A percentile compares a stretch with the other conserved stretches of the same genome.
Evolutionary conservation across 2,113 vertebrate species (phyloP).

Genomic region (Psilopsiagon aymara): DNA sequence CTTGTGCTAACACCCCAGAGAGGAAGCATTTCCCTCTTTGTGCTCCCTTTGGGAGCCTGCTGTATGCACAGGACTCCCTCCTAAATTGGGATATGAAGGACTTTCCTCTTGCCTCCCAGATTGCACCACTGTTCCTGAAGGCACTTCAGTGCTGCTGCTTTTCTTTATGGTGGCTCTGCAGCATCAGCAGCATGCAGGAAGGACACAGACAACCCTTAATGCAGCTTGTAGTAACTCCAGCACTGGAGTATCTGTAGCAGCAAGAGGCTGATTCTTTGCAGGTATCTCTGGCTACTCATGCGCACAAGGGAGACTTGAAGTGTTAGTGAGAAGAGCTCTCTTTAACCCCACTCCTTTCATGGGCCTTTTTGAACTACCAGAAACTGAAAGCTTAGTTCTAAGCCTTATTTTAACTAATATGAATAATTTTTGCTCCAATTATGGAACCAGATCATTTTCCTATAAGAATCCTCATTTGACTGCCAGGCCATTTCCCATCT

Average conservation of each 20-base stretch:
- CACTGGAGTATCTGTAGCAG: neutral
- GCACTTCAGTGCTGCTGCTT: neutral
- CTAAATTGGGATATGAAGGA: neutral
- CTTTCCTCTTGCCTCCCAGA: neutral
- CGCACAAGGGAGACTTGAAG: neutral
- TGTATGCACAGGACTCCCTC: neutral
- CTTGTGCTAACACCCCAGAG: neutral
- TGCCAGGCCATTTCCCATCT: constrained; percentile 38
- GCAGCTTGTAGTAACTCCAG: neutral
- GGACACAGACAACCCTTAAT: neutral
- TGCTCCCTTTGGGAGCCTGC: neutral
- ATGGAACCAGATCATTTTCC: neutral
- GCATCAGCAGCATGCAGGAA: neutral
- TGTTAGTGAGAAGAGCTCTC: neutral
- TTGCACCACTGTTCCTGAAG: neutral
- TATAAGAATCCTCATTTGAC: neutral
- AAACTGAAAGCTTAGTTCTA: neutral
- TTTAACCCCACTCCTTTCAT: neutral
- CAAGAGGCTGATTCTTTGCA: neutral
- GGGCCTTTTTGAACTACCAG: neutral
- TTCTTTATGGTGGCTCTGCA: neutral
- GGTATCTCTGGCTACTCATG: neutral
- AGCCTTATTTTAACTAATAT: neutral
- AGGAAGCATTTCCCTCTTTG: neutral
- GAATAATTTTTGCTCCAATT: neutral